Evolutionary conservation across 2,113 vertebrate species (phyloP).

Genomic region (Leuciscus idus): DNA sequence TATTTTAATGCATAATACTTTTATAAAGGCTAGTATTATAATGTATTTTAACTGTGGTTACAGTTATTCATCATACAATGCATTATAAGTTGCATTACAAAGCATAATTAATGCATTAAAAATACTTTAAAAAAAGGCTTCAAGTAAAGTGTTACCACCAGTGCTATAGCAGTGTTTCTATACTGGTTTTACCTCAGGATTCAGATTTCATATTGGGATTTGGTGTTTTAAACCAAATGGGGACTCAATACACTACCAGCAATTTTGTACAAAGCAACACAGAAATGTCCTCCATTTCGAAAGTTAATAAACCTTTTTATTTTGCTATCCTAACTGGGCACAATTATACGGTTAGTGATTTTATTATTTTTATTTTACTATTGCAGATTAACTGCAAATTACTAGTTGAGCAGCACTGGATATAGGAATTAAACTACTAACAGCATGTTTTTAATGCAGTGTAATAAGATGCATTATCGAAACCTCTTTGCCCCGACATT

Average conservation of each 20-base stretch:
- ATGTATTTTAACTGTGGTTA: too few species aligned
- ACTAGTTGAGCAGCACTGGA: not conserved
- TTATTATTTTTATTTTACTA: not conserved
- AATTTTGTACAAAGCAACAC: not conserved
- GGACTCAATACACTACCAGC: not conserved
- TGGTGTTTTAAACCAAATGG: not conserved
- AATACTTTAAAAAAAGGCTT: too few species aligned
- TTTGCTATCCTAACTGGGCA: not conserved
- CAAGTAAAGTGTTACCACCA: too few species aligned
- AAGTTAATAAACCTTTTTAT: too few species aligned
- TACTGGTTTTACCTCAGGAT: not conserved
- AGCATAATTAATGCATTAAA: too few species aligned
- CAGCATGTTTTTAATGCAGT: slow-evolving; percentile 16
- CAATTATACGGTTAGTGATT: not conserved
- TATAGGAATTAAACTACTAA: not conserved
- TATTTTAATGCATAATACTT: too few species aligned
- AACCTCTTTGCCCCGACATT: slow-evolving; percentile 15
- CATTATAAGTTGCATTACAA: too few species aligned
- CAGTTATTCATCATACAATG: too few species aligned
- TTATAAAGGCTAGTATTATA: too few species aligned
- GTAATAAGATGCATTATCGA: slow-evolving; percentile 7
- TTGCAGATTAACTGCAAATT: not conserved
- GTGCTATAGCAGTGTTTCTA: too few species aligned
- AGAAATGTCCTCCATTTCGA: too few species aligned
- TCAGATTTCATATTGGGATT: not conserved